These are phyloP conservation scores for Chironomus tepperi DNA, from an alignment of 1,140 invertebrate species.

Conservation along the genomic window DNA sequence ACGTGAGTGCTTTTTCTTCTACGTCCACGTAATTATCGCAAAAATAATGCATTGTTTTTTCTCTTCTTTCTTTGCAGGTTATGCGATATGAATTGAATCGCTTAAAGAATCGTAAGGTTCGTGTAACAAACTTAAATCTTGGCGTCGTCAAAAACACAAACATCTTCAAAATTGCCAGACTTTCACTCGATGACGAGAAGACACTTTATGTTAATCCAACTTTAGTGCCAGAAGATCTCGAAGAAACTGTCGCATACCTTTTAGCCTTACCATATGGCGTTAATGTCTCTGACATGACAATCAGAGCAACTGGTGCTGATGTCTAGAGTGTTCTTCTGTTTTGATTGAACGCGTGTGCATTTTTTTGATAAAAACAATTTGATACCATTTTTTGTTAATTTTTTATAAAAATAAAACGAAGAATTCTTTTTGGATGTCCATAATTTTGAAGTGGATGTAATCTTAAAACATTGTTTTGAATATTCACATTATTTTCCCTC, in stretches of 20 bases:
- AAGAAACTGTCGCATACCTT: not conserved
- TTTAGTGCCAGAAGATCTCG: not conserved
- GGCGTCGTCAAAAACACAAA: not conserved
- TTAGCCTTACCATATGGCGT: not conserved
- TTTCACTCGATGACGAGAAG: not conserved
- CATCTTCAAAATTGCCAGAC: not conserved
- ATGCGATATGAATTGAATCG: not conserved
- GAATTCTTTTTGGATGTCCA: not conserved
- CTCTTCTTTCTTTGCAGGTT: not conserved
- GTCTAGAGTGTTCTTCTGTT: not conserved
- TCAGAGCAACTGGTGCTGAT: not conserved
- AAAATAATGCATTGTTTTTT: not conserved
- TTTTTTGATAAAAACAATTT: not conserved
- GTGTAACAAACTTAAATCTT: not conserved
- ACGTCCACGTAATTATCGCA: not conserved
- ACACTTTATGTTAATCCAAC: not conserved
- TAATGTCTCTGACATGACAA: not conserved
- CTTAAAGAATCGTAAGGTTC: not conserved
- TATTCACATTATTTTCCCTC: too few relatives aligned
- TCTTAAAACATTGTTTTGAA: not conserved
- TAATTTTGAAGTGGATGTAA: not conserved
- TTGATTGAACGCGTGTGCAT: too few relatives aligned
- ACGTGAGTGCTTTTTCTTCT: not conserved
- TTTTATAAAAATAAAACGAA: not conserved
- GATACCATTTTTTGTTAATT: not conserved